These are phyloP conservation scores for Lasius fuliginosus DNA, from an alignment of 2,888 invertebrate genomes.

Conservation along the genomic window DNA sequence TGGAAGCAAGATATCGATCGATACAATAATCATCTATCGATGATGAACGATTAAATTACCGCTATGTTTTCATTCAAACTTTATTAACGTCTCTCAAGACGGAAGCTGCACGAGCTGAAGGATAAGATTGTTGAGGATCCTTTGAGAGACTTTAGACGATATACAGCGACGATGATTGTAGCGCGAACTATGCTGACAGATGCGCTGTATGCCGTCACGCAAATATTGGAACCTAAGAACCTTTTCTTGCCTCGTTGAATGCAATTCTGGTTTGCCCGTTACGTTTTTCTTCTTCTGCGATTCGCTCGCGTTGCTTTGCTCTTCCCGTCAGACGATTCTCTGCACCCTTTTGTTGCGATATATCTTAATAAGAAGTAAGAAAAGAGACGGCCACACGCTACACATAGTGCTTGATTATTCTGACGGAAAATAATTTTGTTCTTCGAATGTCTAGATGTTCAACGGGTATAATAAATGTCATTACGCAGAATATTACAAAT, in stretches of 20 bases:
- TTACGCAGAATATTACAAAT: neutral
- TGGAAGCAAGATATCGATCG: neutral
- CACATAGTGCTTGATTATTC: constrained; percentile 16
- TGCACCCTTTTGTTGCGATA: neutral
- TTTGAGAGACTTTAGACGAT: neutral
- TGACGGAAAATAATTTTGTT: constrained; percentile 22
- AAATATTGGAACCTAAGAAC: constrained; percentile 53
- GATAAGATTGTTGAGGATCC: constrained; percentile 2
- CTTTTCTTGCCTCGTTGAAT: constrained; percentile 48
- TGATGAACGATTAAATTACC: neutral
- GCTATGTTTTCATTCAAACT: neutral
- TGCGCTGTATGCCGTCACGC: constrained; percentile 53
- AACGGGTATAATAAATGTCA: constrained; percentile 6
- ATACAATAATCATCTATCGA: neutral
- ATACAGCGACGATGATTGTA: constrained; percentile 25
- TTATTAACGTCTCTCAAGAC: neutral
- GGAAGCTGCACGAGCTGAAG: neutral
- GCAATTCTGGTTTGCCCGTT: constrained; percentile 41
- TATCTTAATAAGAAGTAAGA: constrained; percentile 34
- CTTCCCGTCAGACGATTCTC: constrained; percentile 37
- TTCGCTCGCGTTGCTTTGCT: constrained; percentile 44
- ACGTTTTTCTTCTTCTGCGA: constrained; percentile 31
- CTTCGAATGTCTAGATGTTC: neutral
- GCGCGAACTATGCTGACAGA: constrained; percentile 44
- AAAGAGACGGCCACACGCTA: constrained; percentile 3